Evolutionary conservation across 2,888 invertebrate species (phyloP), one percentile per base, ranked within the genome.

Genomic region (Scaptomyza tumidula): DNA sequence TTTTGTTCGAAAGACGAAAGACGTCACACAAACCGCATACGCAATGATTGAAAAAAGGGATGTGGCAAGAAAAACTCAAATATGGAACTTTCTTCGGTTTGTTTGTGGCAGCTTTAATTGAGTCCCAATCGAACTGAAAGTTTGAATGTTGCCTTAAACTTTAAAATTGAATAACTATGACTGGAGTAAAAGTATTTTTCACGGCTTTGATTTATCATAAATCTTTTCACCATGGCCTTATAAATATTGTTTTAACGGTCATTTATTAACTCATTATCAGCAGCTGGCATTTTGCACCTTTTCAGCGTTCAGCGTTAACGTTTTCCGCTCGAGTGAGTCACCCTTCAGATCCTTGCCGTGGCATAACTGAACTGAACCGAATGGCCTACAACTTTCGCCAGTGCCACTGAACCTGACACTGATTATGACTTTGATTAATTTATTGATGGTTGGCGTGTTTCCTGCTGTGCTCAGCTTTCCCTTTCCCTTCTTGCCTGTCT

Each of bases 371-470:
- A 45, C 58, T 70, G 37, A 39, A n/a, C 24, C 19, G 61, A 54
- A 48, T 75, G 71, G 75, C 67, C 75, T 59, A 75, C 61, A 73
- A 84, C 75, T 84, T 84, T 84, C 59, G 58, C 71, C 70, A 57
- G 44, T 71, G 77, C 77, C 85, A 83, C 81, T 86, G 84, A 85
- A 83, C 86, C 86, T 86, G 89, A 85, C 86, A 86, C 88, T 88
- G 88, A 86, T 86, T 84, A 82, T 86, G 86, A 89, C 89, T 88
- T 90, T 90, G 89, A 90, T 90, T 90, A 90, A 90, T 90, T 90
- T 90, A 90, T 90, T 90, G 89, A 89, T 86, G 84, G 87, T 83
- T 89, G 86, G 87, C 89, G 87, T 89, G 89, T 83, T 88, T 88
- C 86, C 82, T 70, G 83, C 82, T 80, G 82, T 74, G 77, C 52